phyloP scores from a whole-genome alignment of 2,113 vertebrate genomes.

The Platichthys stellatus region DNA sequence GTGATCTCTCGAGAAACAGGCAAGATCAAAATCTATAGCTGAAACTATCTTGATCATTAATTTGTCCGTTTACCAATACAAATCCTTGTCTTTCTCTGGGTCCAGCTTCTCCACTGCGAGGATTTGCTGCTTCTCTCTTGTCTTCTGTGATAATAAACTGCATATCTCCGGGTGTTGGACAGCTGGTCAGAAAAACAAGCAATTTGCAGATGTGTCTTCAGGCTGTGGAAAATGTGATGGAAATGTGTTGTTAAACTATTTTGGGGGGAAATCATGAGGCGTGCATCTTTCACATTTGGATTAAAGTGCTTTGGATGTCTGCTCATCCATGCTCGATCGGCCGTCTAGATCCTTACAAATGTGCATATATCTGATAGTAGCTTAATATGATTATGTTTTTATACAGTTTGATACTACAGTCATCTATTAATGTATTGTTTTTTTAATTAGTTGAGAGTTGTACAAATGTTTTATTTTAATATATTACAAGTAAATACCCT shows the following conservation, averaged over 20 bases:
- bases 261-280: not conserved
- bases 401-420: slow-evolving; percentile 18
- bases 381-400: slow-evolving; percentile 21
- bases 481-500: slow-evolving; percentile 51
- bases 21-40: not conserved
- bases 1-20: slow-evolving; percentile 1
- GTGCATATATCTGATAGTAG: slow-evolving; percentile 11
- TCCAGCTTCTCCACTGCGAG: not conserved
- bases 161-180: not conserved
- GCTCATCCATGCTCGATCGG: not conserved
- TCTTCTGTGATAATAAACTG: not conserved
- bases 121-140: not conserved
- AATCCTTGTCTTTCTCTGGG: not conserved
- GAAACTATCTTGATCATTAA: not conserved
- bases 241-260: not conserved
- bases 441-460: slow-evolving; percentile 29
- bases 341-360: not conserved
- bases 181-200: slow-evolving; percentile 3
- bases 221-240: not conserved
- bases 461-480: slow-evolving; percentile 53
- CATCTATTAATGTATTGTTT: slow-evolving; percentile 21
- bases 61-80: not conserved
- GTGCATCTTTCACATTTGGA: not conserved
- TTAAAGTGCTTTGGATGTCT: not conserved
- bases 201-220: not conserved